These are phyloP conservation scores for Volucella bombylans DNA, from an alignment of 2,888 invertebrate species.

Conservation along the genomic window DNA sequence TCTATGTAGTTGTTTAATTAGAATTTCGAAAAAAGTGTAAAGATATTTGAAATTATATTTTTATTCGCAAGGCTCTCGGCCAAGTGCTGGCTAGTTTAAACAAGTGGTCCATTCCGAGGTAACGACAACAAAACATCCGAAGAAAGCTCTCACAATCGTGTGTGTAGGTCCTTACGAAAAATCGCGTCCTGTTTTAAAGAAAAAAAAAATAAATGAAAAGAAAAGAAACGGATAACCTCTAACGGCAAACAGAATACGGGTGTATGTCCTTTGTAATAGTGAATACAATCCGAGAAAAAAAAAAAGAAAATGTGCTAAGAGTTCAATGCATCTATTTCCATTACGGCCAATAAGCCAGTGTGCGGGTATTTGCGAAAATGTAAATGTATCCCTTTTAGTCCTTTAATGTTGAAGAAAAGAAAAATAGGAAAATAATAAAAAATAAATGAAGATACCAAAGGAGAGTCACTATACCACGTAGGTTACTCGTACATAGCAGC, in stretches of 20 bases:
- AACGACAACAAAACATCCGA: conserved; percentile 60
- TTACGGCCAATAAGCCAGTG: too few relatives aligned
- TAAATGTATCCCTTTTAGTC: too few relatives aligned
- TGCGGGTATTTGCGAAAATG: too few relatives aligned
- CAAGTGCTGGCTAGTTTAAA: conserved; percentile 44
- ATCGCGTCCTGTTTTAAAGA: conserved; percentile 13
- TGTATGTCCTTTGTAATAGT: conserved; percentile 18
- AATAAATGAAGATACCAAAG: too few relatives aligned
- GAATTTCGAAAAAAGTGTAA: conserved; percentile 30
- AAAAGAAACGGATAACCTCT: conserved; percentile 4
- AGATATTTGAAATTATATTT: conserved; percentile 17
- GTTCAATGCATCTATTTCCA: conserved; percentile 31
- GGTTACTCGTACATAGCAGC: not conserved
- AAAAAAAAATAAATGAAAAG: too few relatives aligned
- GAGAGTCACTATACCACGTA: too few relatives aligned
- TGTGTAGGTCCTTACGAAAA: not conserved
- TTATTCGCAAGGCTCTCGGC: not conserved
- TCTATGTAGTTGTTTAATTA: conserved; percentile 44
- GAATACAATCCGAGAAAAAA: conserved; percentile 7
- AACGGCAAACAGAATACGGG: conserved; percentile 15
- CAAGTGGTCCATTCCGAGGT: conserved; percentile 63
- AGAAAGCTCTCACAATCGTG: conserved; percentile 50
- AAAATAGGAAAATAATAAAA: too few relatives aligned
- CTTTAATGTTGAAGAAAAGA: too few relatives aligned
- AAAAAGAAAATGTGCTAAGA: conserved; percentile 3